These are phyloP conservation scores for Lathamus discolor DNA, from an alignment of 2,113 vertebrate genomes.

Conservation along the genomic window DNA sequence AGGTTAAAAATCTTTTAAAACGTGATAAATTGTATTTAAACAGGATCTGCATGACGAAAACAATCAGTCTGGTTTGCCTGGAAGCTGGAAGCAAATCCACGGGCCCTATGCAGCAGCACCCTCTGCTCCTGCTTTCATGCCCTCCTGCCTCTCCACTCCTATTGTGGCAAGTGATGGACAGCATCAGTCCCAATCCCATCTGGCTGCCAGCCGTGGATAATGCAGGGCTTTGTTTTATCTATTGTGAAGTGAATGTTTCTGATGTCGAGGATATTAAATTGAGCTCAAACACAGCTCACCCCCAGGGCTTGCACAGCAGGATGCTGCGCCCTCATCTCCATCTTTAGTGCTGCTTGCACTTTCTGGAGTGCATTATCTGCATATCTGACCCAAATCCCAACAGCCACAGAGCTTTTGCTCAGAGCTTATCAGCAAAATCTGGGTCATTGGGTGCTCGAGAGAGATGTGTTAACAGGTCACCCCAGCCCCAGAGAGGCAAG, in stretches of 20 bases:
- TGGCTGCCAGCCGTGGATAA: not conserved
- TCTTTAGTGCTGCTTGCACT: not conserved
- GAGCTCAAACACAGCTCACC: not conserved
- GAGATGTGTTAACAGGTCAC: not conserved
- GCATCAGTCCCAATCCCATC: not conserved
- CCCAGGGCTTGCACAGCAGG: not conserved
- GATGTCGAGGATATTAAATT: not conserved
- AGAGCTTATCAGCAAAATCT: not conserved
- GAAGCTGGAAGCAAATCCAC: not conserved
- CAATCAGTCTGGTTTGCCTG: fast-evolving
- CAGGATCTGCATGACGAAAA: not conserved
- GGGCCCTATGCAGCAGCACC: fast-evolving
- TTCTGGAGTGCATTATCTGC: not conserved
- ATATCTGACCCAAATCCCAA: not conserved
- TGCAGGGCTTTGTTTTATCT: not conserved
- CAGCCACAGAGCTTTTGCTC: not conserved
- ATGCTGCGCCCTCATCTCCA: not conserved
- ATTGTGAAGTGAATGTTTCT: not conserved
- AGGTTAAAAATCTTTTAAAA: not conserved
- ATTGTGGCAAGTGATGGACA: not conserved
- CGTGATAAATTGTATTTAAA: not conserved
- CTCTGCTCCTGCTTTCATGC: not conserved
- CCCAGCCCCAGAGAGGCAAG: not conserved
- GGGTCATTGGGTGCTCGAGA: not conserved
- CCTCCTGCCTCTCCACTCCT: not conserved